Base-by-base conservation (phyloP, 2,113 vertebrate genomes). In the Thunnus maccoyii region DNA sequence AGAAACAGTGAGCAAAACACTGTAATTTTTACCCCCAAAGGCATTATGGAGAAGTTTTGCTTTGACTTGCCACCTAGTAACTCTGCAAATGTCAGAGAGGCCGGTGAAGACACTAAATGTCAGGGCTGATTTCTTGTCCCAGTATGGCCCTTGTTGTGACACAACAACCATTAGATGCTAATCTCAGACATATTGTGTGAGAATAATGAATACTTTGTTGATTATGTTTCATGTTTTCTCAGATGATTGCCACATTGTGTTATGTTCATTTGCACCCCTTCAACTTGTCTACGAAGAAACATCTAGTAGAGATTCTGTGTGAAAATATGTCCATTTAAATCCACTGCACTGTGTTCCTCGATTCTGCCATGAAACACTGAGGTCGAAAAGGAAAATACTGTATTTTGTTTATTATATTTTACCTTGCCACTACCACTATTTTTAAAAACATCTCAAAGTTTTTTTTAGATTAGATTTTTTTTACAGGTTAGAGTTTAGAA, bases 41-140 rank as follows among this genome's bases (percentile, higher is more conserved):
- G 87, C 67, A 76, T 82, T 63, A 65, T 70, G 67, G 73, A 85
- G 63, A 88, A 84, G 85, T 86, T 91, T 86, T 80, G 55, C 83
- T 88, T 77, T 73, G 84, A 84, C 76, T 66, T 58, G 72, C 72
- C 83, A 78, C 83, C 64, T 57, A 76, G 82, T 77, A 78, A 70
- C 74, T 86, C 67, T 58, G 74, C 51, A 90, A 92, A 92, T 91
- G 89, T 92, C 91, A 92, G 67, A 85, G 74, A 83, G 86, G 79
- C 82, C 54, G 70, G 73, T 62, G 74, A 84, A 84, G 86, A 89
- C 85, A 89, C 72, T 88, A 89, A 93, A 92, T 90, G 92, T 92
- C 91, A 93, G 84, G 76, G 80, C 65, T 69, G 84, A 86, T 92
- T 89, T 89, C 85, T 81, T 70, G 82, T 72, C 81, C 58, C 57